Evolutionary conservation across 2,797 vertebrate genomes (phyloP).

Genomic region (Ctenosaura bakeri): DNA sequence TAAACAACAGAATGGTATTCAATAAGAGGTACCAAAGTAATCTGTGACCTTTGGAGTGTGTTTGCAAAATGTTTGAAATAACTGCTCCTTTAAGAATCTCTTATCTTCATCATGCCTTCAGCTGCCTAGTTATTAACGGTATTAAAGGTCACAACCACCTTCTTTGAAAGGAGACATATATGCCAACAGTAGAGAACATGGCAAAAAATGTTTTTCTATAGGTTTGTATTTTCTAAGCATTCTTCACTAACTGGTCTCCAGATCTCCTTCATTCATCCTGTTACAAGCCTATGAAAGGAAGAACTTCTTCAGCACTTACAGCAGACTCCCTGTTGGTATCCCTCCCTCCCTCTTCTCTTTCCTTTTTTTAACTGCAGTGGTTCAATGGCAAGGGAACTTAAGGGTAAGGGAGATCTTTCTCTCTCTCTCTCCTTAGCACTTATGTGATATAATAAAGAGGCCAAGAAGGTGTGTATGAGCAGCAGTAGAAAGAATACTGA

Average conservation of each 20-base stretch:
- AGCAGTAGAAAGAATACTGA: too few relatives aligned
- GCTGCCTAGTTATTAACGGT: not conserved
- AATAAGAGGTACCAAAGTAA: constrained; percentile 3
- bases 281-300: too few relatives aligned
- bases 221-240: too few relatives aligned
- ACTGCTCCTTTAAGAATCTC: constrained; percentile 10
- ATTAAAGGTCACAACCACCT: not conserved
- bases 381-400: not conserved
- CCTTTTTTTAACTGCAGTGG: not conserved
- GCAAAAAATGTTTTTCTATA: not conserved
- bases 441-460: not conserved
- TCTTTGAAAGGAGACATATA: not conserved
- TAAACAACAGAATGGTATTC: constrained; percentile 1
- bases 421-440: not conserved
- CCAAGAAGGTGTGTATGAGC: not conserved
- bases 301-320: not conserved
- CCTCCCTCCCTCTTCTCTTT: too few relatives aligned
- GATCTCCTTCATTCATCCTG: not conserved
- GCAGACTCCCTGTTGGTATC: not conserved
- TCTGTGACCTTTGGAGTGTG: constrained; percentile 30
- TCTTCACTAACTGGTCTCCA: not conserved
- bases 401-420: not conserved
- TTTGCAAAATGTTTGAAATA: constrained; percentile 35
- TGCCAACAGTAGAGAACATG: not conserved
- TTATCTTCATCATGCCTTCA: not conserved